A percentile compares a stretch with the other conserved stretches of the same genome.
Evolutionary conservation across 2,888 invertebrate genomes (phyloP).

Genomic region (Plebejus argus): DNA sequence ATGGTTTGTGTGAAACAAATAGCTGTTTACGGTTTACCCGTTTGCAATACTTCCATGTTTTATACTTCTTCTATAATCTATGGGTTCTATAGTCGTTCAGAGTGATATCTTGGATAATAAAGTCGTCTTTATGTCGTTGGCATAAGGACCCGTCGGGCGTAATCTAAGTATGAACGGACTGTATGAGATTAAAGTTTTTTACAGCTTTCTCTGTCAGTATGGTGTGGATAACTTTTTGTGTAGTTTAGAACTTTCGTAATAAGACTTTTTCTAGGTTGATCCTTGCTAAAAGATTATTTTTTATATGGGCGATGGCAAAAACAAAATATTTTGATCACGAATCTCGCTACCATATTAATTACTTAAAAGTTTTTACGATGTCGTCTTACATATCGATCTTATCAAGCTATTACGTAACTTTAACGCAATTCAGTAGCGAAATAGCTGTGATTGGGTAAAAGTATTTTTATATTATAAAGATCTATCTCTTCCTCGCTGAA

Average conservation of each 20-base stretch:
- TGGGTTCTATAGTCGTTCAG: not conserved
- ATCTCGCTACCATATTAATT: not conserved
- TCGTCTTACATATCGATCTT: too few relatives aligned
- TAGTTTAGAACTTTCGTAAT: constrained; percentile 6
- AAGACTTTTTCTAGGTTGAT: not conserved
- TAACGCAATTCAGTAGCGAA: too few relatives aligned
- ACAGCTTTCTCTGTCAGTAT: constrained; percentile 3
- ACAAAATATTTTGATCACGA: not conserved
- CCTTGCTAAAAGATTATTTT: not conserved
- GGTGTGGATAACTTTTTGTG: not conserved
- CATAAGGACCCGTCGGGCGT: not conserved
- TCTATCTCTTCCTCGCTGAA: too few relatives aligned
- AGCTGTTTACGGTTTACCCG: not conserved
- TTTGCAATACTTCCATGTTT: not conserved
- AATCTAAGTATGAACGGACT: too few relatives aligned
- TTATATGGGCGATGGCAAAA: not conserved
- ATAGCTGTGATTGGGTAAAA: too few relatives aligned
- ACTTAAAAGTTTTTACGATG: too few relatives aligned
- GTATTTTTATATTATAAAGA: too few relatives aligned
- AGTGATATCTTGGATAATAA: too few relatives aligned
- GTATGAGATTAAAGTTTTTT: constrained; percentile 9
- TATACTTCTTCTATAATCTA: not conserved
- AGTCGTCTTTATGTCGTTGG: not conserved
- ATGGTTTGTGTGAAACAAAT: not conserved
- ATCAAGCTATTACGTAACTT: too few relatives aligned